Conservation (phyloP, 1,140 invertebrate species). For the Grapholita molesta region DNA sequence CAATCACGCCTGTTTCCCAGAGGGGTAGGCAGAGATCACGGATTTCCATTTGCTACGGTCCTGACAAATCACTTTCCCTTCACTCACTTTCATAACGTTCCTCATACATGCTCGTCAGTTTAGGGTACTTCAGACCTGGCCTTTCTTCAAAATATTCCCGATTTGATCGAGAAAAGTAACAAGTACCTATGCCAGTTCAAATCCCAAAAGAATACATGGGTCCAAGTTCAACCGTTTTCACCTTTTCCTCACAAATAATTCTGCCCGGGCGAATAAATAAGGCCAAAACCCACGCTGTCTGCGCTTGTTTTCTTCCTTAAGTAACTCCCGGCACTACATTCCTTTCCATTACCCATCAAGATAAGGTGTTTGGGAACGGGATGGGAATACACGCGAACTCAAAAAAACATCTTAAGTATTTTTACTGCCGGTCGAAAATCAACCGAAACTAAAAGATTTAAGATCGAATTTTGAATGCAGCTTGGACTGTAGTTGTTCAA, state of each 20-base stretch:
- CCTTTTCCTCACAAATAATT: neutral
- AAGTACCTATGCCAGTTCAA: neutral
- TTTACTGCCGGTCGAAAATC: neutral
- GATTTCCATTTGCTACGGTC: too few relatives aligned
- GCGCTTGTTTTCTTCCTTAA: constrained; percentile 4
- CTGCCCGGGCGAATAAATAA: neutral
- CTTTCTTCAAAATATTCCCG: too few relatives aligned
- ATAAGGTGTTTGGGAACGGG: constrained; percentile 7
- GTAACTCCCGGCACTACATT: constrained; percentile 13
- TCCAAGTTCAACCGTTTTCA: neutral
- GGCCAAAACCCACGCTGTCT: constrained; percentile 3
- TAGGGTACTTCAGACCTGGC: too few relatives aligned
- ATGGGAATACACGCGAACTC: neutral
- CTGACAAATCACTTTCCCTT: too few relatives aligned
- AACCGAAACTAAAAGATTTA: neutral
- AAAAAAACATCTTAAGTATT: neutral
- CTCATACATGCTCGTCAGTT: too few relatives aligned
- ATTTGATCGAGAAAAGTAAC: too few relatives aligned
- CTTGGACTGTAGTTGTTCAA: neutral
- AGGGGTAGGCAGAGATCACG: too few relatives aligned
- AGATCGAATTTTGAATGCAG: neutral
- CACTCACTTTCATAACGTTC: too few relatives aligned
- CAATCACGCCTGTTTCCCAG: too few relatives aligned
- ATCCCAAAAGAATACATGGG: neutral
- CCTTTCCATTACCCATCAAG: constrained; percentile 12